A percentile compares a stretch with the other conserved stretches of the same genome.
Conservation (phyloP, 2,113 vertebrate genomes). For the Pseudorasbora parva region DNA sequence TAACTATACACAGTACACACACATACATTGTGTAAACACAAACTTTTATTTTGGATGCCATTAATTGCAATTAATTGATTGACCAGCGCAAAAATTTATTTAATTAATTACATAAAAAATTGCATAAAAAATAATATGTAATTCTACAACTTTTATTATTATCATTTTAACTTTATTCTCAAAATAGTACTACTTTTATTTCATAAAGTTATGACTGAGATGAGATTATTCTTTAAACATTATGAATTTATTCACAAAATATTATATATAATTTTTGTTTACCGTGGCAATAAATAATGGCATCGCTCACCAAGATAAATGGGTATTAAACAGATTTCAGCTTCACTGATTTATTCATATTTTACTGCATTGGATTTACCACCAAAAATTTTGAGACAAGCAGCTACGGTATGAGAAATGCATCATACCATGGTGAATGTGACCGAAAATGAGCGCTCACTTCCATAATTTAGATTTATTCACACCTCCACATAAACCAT, state of each 20-base stretch:
- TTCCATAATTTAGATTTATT: conserved; percentile 5
- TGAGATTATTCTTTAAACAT: neutral
- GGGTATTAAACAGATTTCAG: too few species aligned
- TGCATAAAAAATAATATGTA: too few species aligned
- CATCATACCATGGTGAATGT: neutral
- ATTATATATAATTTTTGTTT: neutral
- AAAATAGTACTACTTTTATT: neutral
- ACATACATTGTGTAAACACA: too few species aligned
- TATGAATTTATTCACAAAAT: neutral
- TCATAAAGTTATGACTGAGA: neutral
- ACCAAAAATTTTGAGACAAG: neutral
- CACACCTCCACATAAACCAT: neutral
- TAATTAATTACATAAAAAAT: too few species aligned
- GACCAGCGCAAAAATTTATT: too few species aligned
- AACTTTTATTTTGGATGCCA: too few species aligned
- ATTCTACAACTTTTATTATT: too few species aligned
- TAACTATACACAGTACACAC: too few species aligned
- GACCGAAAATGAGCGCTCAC: neutral
- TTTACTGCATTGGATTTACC: neutral
- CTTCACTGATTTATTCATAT: neutral
- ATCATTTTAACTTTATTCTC: neutral
- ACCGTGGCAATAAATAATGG: too few species aligned
- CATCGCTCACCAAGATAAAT: too few species aligned
- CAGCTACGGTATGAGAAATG: neutral
- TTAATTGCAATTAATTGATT: too few species aligned